These are phyloP conservation scores for Sisor rabdophorus DNA, from an alignment of 2,113 vertebrate genomes.

Conservation along the genomic window DNA sequence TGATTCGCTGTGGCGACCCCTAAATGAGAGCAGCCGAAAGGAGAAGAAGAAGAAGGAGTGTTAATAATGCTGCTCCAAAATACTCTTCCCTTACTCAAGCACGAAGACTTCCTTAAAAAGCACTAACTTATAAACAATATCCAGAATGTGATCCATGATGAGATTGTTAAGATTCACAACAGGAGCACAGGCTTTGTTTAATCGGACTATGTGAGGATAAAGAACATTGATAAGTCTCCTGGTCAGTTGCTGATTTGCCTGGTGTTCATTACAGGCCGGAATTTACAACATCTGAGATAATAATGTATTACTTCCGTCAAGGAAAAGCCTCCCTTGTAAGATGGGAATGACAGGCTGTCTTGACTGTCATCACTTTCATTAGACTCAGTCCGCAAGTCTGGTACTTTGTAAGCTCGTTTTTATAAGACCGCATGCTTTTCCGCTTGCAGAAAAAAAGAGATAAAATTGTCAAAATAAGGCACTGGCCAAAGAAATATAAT, in stretches of 20 bases:
- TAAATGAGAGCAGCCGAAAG: no score
- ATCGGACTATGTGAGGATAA: conserved; percentile 7
- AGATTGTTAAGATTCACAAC: conserved; percentile 14
- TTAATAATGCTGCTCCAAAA: no score
- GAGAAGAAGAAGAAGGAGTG: no score
- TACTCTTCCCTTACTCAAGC: not conserved
- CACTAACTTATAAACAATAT: conserved; percentile 6
- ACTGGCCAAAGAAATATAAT: not conserved
- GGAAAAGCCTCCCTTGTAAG: conserved; percentile 6
- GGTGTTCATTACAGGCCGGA: conserved; percentile 28
- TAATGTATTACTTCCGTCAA: conserved; percentile 20
- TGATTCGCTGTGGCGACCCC: no score
- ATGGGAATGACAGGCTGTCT: conserved; percentile 1
- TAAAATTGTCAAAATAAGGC: conserved; percentile 7
- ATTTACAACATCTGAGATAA: conserved; percentile 22
- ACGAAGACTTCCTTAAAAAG: not conserved
- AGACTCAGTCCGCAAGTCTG: not conserved
- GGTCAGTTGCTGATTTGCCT: conserved; percentile 7
- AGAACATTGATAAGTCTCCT: conserved; percentile 15
- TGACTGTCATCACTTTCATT: conserved; percentile 21
- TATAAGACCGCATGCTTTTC: not conserved
- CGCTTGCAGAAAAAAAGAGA: not conserved
- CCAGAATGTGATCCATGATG: not conserved
- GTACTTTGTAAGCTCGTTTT: not conserved
- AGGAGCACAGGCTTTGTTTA: conserved; percentile 7